Conservation (phyloP, 2,797 vertebrate genomes). For the Acrocephalus scirpaceus region DNA sequence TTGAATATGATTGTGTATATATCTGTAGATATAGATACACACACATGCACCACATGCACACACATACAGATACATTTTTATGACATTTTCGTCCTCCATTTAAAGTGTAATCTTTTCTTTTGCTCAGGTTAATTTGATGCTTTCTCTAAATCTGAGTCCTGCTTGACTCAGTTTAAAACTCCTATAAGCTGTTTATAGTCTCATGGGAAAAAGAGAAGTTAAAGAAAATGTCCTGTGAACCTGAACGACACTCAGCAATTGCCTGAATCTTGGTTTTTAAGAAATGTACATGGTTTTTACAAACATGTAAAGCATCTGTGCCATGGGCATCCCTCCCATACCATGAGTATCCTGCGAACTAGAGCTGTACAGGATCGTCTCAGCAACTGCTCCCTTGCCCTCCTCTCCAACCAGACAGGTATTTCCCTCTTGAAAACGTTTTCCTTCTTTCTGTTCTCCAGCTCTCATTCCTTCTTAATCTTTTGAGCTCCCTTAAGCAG, state of each 20-base stretch:
- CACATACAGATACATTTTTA: background rate
- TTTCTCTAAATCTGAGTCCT: background rate
- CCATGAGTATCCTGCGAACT: background rate
- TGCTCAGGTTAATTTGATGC: background rate
- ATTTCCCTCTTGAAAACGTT: background rate
- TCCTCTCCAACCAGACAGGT: background rate
- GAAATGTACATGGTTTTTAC: background rate
- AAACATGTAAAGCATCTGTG: background rate
- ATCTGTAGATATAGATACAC: too few relatives aligned
- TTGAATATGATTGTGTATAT: background rate
- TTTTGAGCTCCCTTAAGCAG: background rate
- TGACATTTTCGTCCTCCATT: background rate
- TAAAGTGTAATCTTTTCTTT: background rate
- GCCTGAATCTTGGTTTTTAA: background rate
- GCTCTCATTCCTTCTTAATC: background rate
- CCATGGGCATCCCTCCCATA: background rate
- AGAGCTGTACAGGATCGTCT: accelerated
- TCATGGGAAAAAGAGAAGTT: background rate
- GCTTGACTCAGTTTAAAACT: background rate
- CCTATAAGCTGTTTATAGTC: background rate
- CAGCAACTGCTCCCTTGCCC: background rate
- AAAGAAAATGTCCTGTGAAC: background rate
- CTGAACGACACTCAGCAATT: background rate
- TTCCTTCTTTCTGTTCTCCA: background rate
- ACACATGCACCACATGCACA: background rate